Evolutionary conservation across 2,113 vertebrate species (phyloP), one percentile per base, ranked within the genome.

Genomic region (Sinocyclocheilus grahami): DNA sequence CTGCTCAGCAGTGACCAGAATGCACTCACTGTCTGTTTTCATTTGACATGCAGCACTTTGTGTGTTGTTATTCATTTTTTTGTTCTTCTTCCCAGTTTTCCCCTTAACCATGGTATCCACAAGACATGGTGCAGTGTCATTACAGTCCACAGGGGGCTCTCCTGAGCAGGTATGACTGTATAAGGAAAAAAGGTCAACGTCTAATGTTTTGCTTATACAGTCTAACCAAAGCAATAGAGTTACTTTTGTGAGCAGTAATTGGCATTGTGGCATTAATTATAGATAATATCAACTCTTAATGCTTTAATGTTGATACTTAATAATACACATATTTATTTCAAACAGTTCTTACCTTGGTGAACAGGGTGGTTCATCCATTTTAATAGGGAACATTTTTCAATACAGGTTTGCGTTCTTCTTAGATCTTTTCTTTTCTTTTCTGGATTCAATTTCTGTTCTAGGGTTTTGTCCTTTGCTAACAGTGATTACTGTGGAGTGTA

Each of bases 1-100:
- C 20, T 24, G 58, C 33, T 46, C 37, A 63, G 24, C 78, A 16
- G 33, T 24, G 77, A n/a, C 4, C 2, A 1, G 27, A n/a, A 11
- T 4, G 3, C 11, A 79, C 5, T 39, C 33, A 24, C 20, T 14
- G n/a, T 2, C 33, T 42, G 58, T 63, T 46, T 42, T 63, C 11
- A 4, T 63, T 63, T 63, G 78, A 13, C 22, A 10, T 62, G 33
- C 4, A 10, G 33, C 5, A 4, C 1, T 58, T 51, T 37, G 55
- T 51, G 33, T 83, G 9, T 78, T 77, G 46, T 76, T 88, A 33
- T 33, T 33, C 0, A 33, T 33, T 12, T 16, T 14, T 9, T 39
- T 42, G 24, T 84, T 80, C 79, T 81, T 80, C 63, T 88, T 88
- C 24, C 2, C 65, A 30, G 39, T 11, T 65, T 86, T 76, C 22